A percentile compares a stretch with the other conserved stretches of the same genome.
Conservation (phyloP, 2,113 vertebrate species). For the Hippocampus guttulatus region DNA sequence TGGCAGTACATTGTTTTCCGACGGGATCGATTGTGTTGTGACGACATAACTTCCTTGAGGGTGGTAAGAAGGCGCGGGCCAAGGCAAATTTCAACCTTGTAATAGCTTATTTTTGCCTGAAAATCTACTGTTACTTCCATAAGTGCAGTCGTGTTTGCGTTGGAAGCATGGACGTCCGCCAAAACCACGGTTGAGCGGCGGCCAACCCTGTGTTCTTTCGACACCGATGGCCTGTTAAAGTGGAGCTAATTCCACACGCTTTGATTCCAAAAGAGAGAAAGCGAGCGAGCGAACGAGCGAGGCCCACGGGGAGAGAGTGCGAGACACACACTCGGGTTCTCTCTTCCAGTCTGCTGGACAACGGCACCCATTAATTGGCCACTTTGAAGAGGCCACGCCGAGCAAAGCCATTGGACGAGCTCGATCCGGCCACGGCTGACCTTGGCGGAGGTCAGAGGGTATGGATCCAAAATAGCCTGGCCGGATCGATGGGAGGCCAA, state of each 20-base stretch:
- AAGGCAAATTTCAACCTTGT: not conserved
- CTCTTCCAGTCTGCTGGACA: slow-evolving; percentile 75
- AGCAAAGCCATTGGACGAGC: slow-evolving; percentile 42
- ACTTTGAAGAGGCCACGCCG: slow-evolving; percentile 65
- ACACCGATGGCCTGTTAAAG: not conserved
- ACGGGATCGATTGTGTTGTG: not conserved
- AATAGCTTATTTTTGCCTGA: not conserved
- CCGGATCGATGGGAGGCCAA: slow-evolving; percentile 76
- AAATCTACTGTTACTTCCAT: not conserved
- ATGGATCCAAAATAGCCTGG: slow-evolving; percentile 69
- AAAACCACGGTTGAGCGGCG: not conserved
- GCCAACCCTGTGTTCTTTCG: slow-evolving; percentile 1
- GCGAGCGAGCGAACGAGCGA: slow-evolving; percentile 3
- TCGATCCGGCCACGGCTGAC: slow-evolving; percentile 53
- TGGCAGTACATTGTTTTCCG: not conserved
- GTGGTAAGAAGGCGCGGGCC: not conserved
- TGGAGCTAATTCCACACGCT: slow-evolving; percentile 1
- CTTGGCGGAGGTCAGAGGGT: slow-evolving; percentile 86
- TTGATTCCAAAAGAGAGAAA: slow-evolving; percentile 1
- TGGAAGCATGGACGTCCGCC: not conserved
- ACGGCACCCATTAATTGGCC: slow-evolving; percentile 73
- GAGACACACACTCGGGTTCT: slow-evolving; percentile 45
- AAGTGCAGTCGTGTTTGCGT: not conserved
- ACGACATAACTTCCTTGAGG: not conserved
- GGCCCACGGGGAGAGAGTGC: slow-evolving; percentile 7